These are phyloP conservation scores for Trididemnum miniatum DNA, from an alignment of 23 tunicate genomes.

Conservation along the genomic window DNA sequence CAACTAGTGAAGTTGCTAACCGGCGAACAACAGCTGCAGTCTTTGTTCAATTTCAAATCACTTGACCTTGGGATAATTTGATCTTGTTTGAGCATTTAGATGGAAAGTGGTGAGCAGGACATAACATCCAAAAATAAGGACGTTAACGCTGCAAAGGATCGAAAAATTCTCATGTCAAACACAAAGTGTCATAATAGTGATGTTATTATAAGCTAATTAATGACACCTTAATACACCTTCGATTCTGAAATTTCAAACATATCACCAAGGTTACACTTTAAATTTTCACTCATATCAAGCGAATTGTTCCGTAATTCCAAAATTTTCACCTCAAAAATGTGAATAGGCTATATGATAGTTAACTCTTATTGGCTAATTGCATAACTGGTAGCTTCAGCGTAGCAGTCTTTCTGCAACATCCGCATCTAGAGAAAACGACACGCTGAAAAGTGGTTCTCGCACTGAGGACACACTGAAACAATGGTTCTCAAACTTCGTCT, in stretches of 20 bases:
- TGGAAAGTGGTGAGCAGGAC: background rate
- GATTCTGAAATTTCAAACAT: background rate
- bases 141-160: slow-evolving; percentile 4
- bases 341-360: too few species aligned
- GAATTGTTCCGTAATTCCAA: background rate
- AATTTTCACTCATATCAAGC: background rate
- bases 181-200: background rate
- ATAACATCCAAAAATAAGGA: slow-evolving; percentile 21
- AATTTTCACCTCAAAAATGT: background rate
- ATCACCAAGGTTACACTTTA: background rate
- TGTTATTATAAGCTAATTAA: background rate
- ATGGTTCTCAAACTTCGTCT: too few species aligned
- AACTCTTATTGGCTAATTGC: too few species aligned
- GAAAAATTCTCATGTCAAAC: background rate
- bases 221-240: background rate
- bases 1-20: too few species aligned
- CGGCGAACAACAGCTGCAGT: too few species aligned
- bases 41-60: background rate
- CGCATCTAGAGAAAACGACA: too few species aligned
- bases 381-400: too few species aligned
- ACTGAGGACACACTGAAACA: too few species aligned
- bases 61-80: background rate
- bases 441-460: too few species aligned
- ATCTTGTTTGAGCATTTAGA: slow-evolving; percentile 10
- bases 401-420: too few species aligned